Evolutionary conservation across 1,140 invertebrate genomes (phyloP).

Genomic region (Yoshiicerus persimilis): DNA sequence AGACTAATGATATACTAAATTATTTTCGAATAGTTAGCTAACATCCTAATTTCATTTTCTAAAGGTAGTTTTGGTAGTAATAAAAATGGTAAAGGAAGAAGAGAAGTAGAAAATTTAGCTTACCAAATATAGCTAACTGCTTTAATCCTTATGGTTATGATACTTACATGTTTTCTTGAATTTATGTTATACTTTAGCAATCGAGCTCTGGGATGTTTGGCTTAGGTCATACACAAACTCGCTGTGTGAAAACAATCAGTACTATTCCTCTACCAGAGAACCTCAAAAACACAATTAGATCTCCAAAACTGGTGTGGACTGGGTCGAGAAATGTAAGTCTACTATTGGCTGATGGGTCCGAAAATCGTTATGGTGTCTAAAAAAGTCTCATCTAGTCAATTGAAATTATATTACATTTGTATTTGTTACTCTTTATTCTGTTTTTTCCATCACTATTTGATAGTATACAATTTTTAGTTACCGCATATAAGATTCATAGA

Average conservation of each 20-base stretch:
- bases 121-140: too few species aligned
- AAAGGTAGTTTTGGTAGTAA: too few species aligned
- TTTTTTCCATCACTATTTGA: background rate
- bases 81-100: too few species aligned
- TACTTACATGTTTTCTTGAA: conserved; percentile 33
- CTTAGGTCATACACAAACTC: conserved; percentile 83
- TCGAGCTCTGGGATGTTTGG: conserved; percentile 81
- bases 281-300: conserved; percentile 79
- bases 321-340: conserved; percentile 86
- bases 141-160: too few species aligned
- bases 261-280: conserved; percentile 88
- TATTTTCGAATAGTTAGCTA: too few species aligned
- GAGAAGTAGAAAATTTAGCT: too few species aligned
- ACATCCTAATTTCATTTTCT: too few species aligned
- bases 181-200: conserved; percentile 60
- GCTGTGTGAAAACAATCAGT: conserved; percentile 90
- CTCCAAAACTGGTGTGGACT: conserved; percentile 88
- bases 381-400: background rate
- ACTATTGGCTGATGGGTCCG: conserved; percentile 88
- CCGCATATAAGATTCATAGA: background rate
- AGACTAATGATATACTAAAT: too few species aligned
- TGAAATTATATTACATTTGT: background rate
- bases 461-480: background rate
- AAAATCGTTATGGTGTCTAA: conserved; percentile 86
- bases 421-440: background rate